Base-by-base conservation (phyloP, 2,797 vertebrate species). In the Apodemus agrarius region DNA sequence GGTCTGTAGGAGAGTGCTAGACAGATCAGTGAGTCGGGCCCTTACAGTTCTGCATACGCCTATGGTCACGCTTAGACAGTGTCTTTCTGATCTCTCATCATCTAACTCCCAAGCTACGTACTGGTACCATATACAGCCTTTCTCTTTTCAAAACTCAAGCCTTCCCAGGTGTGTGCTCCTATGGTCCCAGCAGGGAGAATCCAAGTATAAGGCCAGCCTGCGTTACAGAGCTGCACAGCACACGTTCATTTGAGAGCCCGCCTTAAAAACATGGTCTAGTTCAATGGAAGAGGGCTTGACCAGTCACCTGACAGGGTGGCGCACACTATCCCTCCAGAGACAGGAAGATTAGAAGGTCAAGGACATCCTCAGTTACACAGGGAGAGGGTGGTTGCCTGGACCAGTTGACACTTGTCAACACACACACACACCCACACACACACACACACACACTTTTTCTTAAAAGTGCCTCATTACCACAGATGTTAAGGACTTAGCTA, bases 81-180 rank as follows among this genome's bases (percentile, higher is more conserved):
- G n/a, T 72, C 34, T 67, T 81, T 81, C 88, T 76, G 24, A 95
- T 24, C 26, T 40, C 63, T 29, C 10, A 4, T 24, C 40, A 40
- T 69, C 75, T 74, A 54, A 93, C 46, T 34, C 37, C 37, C 79
- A 95, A 83, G 49, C 74, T 21, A 13, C 65, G 54, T 29, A 79
- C n/a, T 52, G 34, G 13, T n/a, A 83, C 21, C 46, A 54, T 4
- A 49, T 17, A 84, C 91, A 82, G 57, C 26, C 29, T 88, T 93
- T 81, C 57, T 57, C 93, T 78, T 93, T n/a, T n/a, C 74, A 69
- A 63, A 91, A 86, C 89, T 74, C 74, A 75, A 65, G 13, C 34
- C 46, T 80, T 52, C 46, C 74, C 43, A 65, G 13, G 59, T 37
- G 2, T 67, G 10, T 6, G 19, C 14, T 79, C 88, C 88, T 80